Evolutionary conservation across 2,113 vertebrate species (phyloP).

Genomic region (Macaca fascicularis): DNA sequence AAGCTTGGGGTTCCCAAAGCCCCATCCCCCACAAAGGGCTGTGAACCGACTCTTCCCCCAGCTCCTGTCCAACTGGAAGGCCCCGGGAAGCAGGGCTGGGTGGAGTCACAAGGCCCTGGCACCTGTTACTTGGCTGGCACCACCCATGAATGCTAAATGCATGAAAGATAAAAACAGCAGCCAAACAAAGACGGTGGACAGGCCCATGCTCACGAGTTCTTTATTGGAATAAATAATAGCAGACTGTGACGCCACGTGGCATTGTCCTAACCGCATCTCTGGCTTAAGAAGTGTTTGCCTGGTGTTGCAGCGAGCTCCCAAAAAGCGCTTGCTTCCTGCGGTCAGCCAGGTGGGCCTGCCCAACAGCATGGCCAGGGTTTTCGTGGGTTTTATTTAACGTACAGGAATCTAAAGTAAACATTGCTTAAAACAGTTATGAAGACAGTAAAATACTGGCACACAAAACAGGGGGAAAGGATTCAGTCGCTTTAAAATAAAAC

Average conservation of each 20-base stretch:
- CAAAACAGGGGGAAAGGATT: too few relatives aligned
- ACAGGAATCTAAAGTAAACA: conserved; percentile 75
- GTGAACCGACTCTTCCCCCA: neutral
- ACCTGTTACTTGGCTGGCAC: fast-evolving
- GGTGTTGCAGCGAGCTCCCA: conserved; percentile 65
- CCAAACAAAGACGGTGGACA: neutral
- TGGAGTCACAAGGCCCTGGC: neutral
- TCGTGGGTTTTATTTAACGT: conserved; percentile 59
- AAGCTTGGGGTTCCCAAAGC: fast-evolving
- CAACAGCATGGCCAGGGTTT: conserved; percentile 46
- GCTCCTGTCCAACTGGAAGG: fast-evolving
- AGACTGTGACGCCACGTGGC: neutral
- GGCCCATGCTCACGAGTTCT: neutral
- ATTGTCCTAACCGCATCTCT: neutral
- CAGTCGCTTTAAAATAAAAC: neutral
- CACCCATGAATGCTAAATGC: fast-evolving
- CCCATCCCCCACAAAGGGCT: neutral
- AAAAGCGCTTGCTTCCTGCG: neutral
- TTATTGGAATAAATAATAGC: conserved; percentile 74
- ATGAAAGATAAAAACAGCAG: neutral
- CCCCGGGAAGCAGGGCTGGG: fast-evolving
- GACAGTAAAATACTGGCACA: neutral
- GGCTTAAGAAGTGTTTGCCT: neutral
- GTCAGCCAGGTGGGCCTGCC: neutral
- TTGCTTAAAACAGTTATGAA: conserved; percentile 36